Percentiles rank a stretch among this genome's conserved stretches.
Conservation (phyloP, 2,797 vertebrate species). For the Propithecus perrieri region DNA sequence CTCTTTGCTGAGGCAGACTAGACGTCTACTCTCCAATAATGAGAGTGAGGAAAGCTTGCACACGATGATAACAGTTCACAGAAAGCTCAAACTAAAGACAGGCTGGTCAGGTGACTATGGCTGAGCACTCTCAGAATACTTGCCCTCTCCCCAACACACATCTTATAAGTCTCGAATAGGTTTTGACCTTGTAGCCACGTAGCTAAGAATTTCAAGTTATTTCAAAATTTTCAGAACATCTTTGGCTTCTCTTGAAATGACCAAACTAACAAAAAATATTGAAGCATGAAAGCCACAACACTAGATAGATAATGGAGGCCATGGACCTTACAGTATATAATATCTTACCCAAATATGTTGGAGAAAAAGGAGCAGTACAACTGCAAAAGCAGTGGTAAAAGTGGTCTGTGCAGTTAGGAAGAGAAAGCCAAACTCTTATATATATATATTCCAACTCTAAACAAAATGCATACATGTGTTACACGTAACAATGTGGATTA, state of each 20-base stretch:
- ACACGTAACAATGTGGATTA: neutral
- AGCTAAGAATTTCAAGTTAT: neutral
- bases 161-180: neutral
- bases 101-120: too few relatives aligned
- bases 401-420: neutral
- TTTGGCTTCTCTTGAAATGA: neutral
- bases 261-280: neutral
- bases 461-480: neutral
- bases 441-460: neutral
- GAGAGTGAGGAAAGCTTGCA: neutral
- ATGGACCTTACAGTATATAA: neutral
- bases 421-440: neutral
- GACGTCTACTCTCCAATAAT: neutral
- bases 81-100: neutral
- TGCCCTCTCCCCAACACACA: rapidly evolving
- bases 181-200: neutral
- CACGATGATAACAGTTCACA: rapidly evolving
- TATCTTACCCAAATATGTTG: neutral
- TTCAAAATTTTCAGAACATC: neutral
- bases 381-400: neutral
- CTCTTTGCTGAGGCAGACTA: neutral
- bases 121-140: neutral
- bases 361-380: neutral
- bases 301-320: neutral
- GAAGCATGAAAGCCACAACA: neutral